Evolutionary conservation across 2,888 invertebrate genomes (phyloP), one percentile per base, ranked within the genome.

Genomic region (Eupelmus urozonus): DNA sequence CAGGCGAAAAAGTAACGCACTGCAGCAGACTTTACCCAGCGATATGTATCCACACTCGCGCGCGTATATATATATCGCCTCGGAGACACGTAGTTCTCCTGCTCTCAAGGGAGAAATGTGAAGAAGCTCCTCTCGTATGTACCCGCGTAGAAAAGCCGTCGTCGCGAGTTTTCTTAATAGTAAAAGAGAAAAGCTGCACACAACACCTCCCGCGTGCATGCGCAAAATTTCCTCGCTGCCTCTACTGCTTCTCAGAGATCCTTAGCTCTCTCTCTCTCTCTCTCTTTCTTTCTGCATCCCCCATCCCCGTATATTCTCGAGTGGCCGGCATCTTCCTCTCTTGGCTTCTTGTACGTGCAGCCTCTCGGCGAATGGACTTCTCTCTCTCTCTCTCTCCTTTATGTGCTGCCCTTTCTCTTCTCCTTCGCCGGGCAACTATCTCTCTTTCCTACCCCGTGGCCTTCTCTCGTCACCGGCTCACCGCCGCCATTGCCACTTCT

Each of bases 81-180:
- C 5, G n/a, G 4, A 29, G 29, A 29, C 59, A 18, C n/a, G 25
- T 2, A n/a, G 18, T 60, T 45, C 2, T 51, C 20, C n/a, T n/a
- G 7, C 23, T 51, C 51, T 51, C 29, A n/a, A 18, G 29, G n/a
- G n/a, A 18, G 42, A 25, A 51, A 34, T 0, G 5, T 0, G 51
- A 34, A 51, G 29, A 25, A 27, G 7, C 49, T 5, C 13, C 27
- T 27, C 34, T 20, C 34, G 11, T 25, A 27, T 34, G 53, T n/a
- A n/a, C n/a, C 62, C 29, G n/a, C n/a, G 25, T 18, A 62, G 57
- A 66, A 67, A 66, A 67, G 74, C 51, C 27, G 40, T 27, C 18
- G 13, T 53, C 42, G 55, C 29, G 75, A 75, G 75, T 75, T 75
- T 75, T 75, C 75, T 75, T 75, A 75, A 76, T 57, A 65, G 65